Evolutionary conservation across 1,140 invertebrate genomes (phyloP).

Genomic region (Drosophila littoralis): DNA sequence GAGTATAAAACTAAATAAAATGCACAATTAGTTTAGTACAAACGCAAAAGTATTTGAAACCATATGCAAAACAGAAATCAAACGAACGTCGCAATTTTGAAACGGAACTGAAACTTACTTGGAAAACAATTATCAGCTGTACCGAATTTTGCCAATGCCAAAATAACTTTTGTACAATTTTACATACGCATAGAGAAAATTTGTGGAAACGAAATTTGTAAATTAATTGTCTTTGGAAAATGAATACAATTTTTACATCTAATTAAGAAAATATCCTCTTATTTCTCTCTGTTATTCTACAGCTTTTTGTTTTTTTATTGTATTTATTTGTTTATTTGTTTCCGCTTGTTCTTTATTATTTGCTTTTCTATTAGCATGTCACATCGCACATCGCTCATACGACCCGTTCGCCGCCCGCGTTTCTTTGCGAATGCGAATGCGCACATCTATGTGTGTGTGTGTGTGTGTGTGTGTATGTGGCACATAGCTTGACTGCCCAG

Average conservation of each 20-base stretch:
- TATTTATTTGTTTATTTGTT: slow-evolving; percentile 6
- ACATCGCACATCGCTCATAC: slow-evolving; percentile 19
- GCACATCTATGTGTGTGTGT: neutral
- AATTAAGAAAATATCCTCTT: slow-evolving; percentile 10
- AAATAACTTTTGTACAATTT: slow-evolving; percentile 65
- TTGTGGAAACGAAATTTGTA: too few species aligned
- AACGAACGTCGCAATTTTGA: slow-evolving; percentile 49
- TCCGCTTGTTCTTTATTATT: slow-evolving; percentile 7
- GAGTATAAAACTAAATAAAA: slow-evolving; percentile 36
- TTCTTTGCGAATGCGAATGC: neutral
- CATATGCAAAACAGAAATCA: slow-evolving; percentile 42
- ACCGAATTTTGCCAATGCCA: slow-evolving; percentile 77
- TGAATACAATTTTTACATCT: slow-evolving; percentile 28
- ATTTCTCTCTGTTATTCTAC: neutral
- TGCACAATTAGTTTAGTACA: slow-evolving; percentile 34
- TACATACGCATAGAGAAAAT: too few species aligned
- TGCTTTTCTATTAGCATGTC: slow-evolving; percentile 17
- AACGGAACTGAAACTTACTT: slow-evolving; percentile 76
- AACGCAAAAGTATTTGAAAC: slow-evolving; percentile 32
- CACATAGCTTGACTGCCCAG: neutral
- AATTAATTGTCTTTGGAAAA: slow-evolving; percentile 18
- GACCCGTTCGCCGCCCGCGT: neutral
- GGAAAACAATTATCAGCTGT: slow-evolving; percentile 84
- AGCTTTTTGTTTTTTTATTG: neutral
- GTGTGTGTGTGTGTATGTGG: neutral